phyloP scores from a whole-genome alignment of 2,113 vertebrate genomes.

The Microtus oregoni region DNA sequence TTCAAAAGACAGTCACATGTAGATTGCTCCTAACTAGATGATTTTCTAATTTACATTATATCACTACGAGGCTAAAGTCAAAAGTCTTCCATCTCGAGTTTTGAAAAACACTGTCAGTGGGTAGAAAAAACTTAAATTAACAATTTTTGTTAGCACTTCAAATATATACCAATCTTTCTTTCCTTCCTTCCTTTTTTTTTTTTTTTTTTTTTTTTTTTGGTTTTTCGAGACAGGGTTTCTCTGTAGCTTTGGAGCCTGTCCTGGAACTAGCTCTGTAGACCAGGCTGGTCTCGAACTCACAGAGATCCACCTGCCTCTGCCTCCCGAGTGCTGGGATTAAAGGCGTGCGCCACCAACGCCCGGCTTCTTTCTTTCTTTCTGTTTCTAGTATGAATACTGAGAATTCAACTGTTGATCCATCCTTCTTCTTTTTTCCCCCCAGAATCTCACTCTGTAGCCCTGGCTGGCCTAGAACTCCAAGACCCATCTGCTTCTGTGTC shows the following conservation, averaged over 20 bases:
- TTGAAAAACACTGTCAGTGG: neutral
- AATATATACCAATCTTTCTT: neutral
- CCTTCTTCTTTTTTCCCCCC: neutral
- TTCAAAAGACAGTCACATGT: constrained; percentile 16
- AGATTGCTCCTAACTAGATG: neutral
- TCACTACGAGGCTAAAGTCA: neutral
- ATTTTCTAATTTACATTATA: neutral
- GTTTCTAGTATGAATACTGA: constrained; percentile 34
- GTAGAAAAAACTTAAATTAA: constrained; percentile 12
- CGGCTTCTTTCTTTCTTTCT: fast-evolving
- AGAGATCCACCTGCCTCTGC: too few species aligned
- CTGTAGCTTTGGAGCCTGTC: too few species aligned
- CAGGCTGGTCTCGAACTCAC: too few species aligned
- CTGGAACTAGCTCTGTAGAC: too few species aligned
- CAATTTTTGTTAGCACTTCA: constrained; percentile 41
- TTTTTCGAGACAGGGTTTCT: too few species aligned
- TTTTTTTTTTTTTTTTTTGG: too few species aligned
- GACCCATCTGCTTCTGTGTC: neutral
- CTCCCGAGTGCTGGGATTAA: too few species aligned
- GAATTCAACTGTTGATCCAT: neutral
- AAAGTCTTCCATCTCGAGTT: constrained; percentile 47
- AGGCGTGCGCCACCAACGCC: too few species aligned
- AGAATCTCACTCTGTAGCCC: neutral
- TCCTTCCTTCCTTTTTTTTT: neutral
- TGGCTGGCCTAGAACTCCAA: neutral